Conservation (phyloP, 2,888 invertebrate species). For the Eutolmus rufibarbis region DNA sequence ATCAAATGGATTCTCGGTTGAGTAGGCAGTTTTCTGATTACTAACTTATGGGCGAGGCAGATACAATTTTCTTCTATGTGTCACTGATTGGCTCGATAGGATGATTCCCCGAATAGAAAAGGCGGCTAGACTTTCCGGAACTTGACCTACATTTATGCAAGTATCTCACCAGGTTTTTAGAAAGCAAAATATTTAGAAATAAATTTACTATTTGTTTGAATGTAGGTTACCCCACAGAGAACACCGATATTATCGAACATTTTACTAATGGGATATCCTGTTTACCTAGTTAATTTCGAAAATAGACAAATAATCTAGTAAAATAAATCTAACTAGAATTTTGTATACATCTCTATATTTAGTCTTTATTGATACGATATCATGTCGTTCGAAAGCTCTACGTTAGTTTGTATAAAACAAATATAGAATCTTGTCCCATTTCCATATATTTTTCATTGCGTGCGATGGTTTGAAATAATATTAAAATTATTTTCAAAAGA, state of each 20-base stretch:
- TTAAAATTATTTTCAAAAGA: no score
- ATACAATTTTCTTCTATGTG: not conserved
- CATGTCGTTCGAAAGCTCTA: no score
- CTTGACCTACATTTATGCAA: not conserved
- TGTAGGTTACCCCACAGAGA: not conserved
- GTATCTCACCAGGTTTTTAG: not conserved
- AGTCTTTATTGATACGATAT: no score
- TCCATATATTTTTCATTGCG: no score
- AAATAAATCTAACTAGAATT: no score
- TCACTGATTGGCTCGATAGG: not conserved
- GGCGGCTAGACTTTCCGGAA: not conserved
- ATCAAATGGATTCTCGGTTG: not conserved
- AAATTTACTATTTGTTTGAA: not conserved
- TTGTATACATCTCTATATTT: no score
- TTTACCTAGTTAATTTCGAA: not conserved
- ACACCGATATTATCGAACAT: not conserved
- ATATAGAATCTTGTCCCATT: no score
- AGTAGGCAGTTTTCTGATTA: not conserved
- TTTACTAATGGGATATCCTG: not conserved
- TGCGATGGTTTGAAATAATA: no score
- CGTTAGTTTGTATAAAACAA: no score
- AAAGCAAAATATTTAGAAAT: not conserved
- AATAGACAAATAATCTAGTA: not conserved
- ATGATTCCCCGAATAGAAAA: not conserved
- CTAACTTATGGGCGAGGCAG: not conserved